Percentiles rank a stretch among this genome's conserved stretches.
These are phyloP conservation scores for Amphiduros pacificus DNA, from an alignment of 2,888 invertebrate species.

Conservation along the genomic window DNA sequence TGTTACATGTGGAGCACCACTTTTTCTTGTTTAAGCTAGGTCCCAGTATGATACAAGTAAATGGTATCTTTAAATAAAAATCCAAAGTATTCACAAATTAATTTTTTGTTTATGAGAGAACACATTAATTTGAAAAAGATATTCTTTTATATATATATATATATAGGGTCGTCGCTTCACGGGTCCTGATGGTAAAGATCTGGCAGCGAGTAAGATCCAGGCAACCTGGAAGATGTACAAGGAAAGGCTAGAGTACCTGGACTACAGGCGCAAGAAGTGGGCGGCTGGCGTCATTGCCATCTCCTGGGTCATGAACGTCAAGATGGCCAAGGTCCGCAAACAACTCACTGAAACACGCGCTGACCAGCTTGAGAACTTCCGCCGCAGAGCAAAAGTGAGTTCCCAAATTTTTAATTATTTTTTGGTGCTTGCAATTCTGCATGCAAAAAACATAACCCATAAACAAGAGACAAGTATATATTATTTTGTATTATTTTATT, in stretches of 20 bases:
- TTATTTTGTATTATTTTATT: too few relatives aligned
- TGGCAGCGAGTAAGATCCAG: slow-evolving; percentile 56
- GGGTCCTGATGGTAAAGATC: slow-evolving; percentile 45
- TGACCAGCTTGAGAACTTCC: slow-evolving; percentile 51
- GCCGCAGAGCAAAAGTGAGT: slow-evolving; percentile 45
- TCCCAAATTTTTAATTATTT: neutral
- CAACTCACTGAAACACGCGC: slow-evolving; percentile 47
- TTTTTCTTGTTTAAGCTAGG: too few relatives aligned
- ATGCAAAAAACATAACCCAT: too few relatives aligned
- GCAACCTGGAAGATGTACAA: slow-evolving; percentile 47
- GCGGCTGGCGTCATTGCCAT: slow-evolving; percentile 59
- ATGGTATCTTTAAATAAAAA: too few relatives aligned
- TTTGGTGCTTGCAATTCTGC: neutral
- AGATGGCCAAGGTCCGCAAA: slow-evolving; percentile 52
- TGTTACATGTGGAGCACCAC: too few relatives aligned
- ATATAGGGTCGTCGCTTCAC: slow-evolving; percentile 50
- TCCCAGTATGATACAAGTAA: too few relatives aligned
- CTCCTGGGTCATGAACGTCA: slow-evolving; percentile 58
- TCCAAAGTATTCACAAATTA: too few relatives aligned
- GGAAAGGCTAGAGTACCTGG: slow-evolving; percentile 48
- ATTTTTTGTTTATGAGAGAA: too few relatives aligned
- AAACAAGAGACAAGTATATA: too few relatives aligned
- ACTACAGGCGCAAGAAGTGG: slow-evolving; percentile 56
- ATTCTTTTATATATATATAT: too few relatives aligned
- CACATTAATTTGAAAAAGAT: too few relatives aligned